Evolutionary conservation across 2,113 vertebrate species (phyloP).

Genomic region (Apodemus sylvaticus): DNA sequence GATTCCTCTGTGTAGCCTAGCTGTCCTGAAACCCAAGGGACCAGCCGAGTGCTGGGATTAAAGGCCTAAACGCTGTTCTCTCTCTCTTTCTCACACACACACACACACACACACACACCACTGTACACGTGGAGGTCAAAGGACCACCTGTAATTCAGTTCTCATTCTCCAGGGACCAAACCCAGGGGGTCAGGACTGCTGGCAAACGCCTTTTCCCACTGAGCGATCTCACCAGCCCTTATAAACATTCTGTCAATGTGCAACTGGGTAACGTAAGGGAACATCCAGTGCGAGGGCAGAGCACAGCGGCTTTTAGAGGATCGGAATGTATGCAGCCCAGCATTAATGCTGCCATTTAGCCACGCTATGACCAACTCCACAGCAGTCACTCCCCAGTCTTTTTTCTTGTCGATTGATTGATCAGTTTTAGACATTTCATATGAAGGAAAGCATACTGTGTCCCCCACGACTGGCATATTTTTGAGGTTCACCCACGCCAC

Average conservation of each 20-base stretch:
- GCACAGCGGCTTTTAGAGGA: not conserved
- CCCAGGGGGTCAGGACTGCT: not conserved
- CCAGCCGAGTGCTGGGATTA: not conserved
- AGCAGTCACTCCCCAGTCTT: not conserved
- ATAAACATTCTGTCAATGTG: not conserved
- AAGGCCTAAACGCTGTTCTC: not conserved
- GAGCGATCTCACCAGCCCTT: not conserved
- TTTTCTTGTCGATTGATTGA: not conserved
- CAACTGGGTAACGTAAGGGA: not conserved
- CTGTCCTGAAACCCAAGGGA: not conserved
- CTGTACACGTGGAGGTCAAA: not conserved
- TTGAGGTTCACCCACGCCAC: not conserved
- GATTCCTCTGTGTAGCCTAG: not conserved
- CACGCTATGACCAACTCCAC: not conserved
- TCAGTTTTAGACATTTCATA: not conserved
- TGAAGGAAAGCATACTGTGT: not conserved
- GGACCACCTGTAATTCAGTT: not conserved
- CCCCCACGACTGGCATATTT: not conserved
- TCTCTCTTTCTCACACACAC: too few species aligned
- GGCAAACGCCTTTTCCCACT: not conserved
- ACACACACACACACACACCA: too few species aligned
- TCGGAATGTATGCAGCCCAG: not conserved
- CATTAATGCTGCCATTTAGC: not conserved
- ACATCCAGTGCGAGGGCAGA: not conserved
- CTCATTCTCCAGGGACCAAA: not conserved